Evolutionary conservation across 2,888 invertebrate genomes (phyloP).

Genomic region (Tipula unca): DNA sequence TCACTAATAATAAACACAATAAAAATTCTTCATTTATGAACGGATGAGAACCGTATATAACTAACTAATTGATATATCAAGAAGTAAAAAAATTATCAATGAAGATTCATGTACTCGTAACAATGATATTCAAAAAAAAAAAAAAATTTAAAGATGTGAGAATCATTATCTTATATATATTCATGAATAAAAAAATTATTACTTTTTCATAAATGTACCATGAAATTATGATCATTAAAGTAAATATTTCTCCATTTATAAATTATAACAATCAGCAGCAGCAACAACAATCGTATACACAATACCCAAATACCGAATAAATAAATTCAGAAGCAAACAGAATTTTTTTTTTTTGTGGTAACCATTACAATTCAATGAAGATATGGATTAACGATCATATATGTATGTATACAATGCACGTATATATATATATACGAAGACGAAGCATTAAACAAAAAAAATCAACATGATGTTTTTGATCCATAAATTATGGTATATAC

Average conservation of each 20-base stretch:
- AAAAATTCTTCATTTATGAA: too few relatives aligned
- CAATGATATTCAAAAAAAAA: background rate
- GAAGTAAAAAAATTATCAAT: background rate
- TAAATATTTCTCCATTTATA: background rate
- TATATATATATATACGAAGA: too few relatives aligned
- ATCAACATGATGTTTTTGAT: background rate
- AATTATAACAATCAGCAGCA: background rate
- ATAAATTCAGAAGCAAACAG: background rate
- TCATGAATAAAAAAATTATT: background rate
- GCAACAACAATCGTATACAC: background rate
- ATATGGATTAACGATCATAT: background rate
- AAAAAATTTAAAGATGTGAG: background rate
- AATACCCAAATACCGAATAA: background rate
- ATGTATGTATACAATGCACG: background rate
- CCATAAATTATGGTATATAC: background rate
- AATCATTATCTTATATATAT: background rate
- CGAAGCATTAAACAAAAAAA: too few relatives aligned
- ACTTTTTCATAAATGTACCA: background rate
- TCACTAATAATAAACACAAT: too few relatives aligned
- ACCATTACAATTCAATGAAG: background rate
- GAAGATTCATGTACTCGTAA: background rate
- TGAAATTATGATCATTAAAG: background rate
- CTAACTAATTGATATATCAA: background rate
- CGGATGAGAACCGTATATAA: background rate
- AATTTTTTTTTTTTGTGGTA: background rate